phyloP scores from a whole-genome alignment of 64 coral and sea anemone genomes.

The Astreopora myriophthalma region DNA sequence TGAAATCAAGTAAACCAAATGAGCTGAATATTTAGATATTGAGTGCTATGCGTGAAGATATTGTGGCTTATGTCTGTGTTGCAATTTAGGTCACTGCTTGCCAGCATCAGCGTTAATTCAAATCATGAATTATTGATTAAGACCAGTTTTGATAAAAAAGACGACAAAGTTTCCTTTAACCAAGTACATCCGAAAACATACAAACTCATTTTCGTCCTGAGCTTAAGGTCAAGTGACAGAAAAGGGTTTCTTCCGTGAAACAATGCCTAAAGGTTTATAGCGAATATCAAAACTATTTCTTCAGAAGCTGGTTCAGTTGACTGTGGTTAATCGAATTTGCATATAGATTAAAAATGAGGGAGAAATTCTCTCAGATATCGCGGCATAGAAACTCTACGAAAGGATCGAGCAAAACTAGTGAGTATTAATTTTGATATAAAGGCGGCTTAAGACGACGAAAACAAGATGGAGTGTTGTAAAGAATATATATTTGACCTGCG shows the following conservation, averaged over 20 bases:
- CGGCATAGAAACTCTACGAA: not conserved
- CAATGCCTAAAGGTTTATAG: not conserved
- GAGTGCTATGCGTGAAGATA: not conserved
- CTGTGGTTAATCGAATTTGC: not conserved
- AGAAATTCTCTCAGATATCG: not conserved
- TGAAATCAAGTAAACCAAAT: not conserved
- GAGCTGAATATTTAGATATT: too few relatives aligned
- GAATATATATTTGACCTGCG: not conserved
- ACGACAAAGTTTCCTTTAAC: not conserved
- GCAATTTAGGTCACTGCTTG: not conserved
- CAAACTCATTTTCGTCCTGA: not conserved
- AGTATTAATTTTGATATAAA: too few relatives aligned
- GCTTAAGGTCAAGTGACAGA: not conserved
- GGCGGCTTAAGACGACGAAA: not conserved
- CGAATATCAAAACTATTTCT: not conserved
- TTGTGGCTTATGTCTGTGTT: not conserved
- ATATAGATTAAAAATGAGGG: not conserved
- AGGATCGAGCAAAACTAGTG: not conserved
- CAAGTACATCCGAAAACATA: not conserved
- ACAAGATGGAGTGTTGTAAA: not conserved
- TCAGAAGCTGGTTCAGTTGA: not conserved
- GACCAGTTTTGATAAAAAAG: not conserved
- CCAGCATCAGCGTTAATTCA: not conserved
- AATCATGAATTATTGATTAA: constrained; percentile 17
- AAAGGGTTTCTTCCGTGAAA: not conserved